These are phyloP conservation scores for Melanotaenia nigrans DNA, from an alignment of 2,797 vertebrate genomes.

Conservation along the genomic window DNA sequence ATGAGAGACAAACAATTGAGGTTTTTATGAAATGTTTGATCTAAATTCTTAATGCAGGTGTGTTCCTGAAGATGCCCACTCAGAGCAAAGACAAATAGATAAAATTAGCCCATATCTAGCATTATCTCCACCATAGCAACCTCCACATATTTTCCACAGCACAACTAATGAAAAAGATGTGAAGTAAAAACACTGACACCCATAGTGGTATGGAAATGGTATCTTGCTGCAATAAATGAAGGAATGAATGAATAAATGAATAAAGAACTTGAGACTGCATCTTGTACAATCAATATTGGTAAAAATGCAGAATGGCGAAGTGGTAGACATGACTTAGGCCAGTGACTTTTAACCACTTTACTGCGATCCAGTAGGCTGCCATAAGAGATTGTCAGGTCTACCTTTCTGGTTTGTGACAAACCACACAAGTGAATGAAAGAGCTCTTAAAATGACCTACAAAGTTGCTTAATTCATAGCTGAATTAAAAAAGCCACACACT, in stretches of 20 bases:
- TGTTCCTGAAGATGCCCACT: background rate
- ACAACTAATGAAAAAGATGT: background rate
- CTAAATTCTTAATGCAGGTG: background rate
- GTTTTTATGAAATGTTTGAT: background rate
- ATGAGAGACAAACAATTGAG: constrained; percentile 15
- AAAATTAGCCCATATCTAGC: too few species aligned
- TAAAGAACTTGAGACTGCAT: background rate
- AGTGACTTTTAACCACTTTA: too few species aligned
- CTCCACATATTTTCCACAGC: background rate
- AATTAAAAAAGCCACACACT: too few species aligned
- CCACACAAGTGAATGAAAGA: too few species aligned
- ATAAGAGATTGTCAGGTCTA: too few species aligned
- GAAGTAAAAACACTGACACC: background rate
- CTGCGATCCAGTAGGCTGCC: too few species aligned
- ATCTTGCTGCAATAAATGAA: background rate
- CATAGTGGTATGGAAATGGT: background rate
- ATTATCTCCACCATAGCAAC: background rate
- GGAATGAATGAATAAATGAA: background rate
- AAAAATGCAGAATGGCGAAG: background rate
- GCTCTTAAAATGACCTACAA: too few species aligned
- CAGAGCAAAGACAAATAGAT: background rate
- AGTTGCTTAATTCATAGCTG: too few species aligned
- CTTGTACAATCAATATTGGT: background rate
- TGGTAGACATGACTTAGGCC: too few species aligned
- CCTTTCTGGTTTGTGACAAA: too few species aligned